phyloP scores from a whole-genome alignment of 2,113 vertebrate genomes.

The Microtus oregoni region DNA sequence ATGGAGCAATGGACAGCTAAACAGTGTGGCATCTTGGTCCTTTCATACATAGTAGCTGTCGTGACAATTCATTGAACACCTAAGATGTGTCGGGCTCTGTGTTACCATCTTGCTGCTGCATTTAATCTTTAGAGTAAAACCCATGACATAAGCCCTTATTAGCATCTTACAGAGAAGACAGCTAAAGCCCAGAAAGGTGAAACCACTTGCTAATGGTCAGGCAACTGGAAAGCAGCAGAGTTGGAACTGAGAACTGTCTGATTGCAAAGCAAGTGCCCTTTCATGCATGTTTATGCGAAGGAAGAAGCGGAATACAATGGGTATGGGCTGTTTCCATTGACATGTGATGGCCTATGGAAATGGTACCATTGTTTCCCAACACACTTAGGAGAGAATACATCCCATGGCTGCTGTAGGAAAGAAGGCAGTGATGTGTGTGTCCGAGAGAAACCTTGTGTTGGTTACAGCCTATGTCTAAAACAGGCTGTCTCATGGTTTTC shows the following conservation, averaged over 20 bases:
- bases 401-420: not conserved
- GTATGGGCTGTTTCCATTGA: not conserved
- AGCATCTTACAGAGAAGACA: not conserved
- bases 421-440: not conserved
- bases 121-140: not conserved
- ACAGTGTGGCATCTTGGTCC: not conserved
- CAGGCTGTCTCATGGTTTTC: not conserved
- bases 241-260: not conserved
- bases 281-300: not conserved
- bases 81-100: not conserved
- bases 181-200: not conserved
- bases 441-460: not conserved
- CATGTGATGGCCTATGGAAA: accelerated
- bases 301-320: no score
- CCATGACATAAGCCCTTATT: not conserved
- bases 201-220: not conserved
- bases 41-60: not conserved
- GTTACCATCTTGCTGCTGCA: not conserved
- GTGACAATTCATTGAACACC: not conserved
- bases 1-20: not conserved
- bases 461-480: not conserved
- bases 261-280: not conserved
- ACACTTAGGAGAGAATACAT: not conserved
- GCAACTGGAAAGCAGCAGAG: not conserved
- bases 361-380: not conserved